Evolutionary conservation across 2,113 vertebrate species (phyloP).

Genomic region (Microtus pennsylvanicus): DNA sequence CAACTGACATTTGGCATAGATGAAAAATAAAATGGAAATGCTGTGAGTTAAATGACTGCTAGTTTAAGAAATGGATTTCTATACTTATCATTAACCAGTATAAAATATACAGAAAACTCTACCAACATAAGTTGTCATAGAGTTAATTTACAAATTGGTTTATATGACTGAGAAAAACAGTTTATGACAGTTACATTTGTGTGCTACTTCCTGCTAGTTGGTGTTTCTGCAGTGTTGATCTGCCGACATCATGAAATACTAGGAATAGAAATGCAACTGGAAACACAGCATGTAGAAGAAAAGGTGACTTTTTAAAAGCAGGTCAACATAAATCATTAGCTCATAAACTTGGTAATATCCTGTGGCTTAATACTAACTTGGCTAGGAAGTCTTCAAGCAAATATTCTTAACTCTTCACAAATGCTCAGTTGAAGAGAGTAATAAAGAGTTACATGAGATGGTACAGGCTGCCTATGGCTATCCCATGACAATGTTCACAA

Average conservation of each 20-base stretch:
- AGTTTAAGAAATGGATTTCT: conserved; percentile 24
- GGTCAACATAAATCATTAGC: not conserved
- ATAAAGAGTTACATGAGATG: not conserved
- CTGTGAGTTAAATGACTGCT: conserved; percentile 17
- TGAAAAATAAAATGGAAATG: not conserved
- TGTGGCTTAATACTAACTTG: not conserved
- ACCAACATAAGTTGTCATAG: not conserved
- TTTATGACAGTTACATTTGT: not conserved
- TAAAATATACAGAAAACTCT: not conserved
- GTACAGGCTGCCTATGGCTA: not conserved
- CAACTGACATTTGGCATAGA: not conserved
- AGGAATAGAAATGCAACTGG: not conserved
- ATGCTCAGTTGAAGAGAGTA: not conserved
- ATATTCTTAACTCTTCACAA: not conserved
- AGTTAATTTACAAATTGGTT: conserved; percentile 6
- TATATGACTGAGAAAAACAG: not conserved
- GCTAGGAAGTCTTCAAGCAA: not conserved
- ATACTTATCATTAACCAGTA: not conserved
- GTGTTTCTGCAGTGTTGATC: not conserved
- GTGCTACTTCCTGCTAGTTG: not conserved
- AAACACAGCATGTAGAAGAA: not conserved
- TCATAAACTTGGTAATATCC: not conserved
- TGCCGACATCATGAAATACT: conserved; percentile 21
- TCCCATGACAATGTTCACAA: not conserved
- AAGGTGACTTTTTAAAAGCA: not conserved